Evolutionary conservation across 2,797 vertebrate genomes (phyloP), one percentile per base, ranked within the genome.

Genomic region (Percopsis omiscomaycus): DNA sequence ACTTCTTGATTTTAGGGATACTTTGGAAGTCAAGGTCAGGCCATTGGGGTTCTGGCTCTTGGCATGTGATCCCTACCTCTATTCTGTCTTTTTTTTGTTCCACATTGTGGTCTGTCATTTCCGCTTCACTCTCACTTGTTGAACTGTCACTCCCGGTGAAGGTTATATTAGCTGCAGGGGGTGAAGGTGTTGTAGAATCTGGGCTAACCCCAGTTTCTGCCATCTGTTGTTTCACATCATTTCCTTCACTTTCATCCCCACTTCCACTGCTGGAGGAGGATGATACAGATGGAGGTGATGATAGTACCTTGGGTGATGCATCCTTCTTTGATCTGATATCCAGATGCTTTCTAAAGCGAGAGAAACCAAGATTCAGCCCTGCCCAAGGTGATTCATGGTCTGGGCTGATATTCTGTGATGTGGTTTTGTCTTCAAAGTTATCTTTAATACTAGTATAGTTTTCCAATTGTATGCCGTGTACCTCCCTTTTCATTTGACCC

Each of bases 361-460:
- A 89, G 5, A 79, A 3, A 3, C 86, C 78, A 14, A 90, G 83
- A 69, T 71, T 81, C 80, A 88, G 86, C 1, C 55, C 73, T 5
- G 80, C 74, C 89, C 87, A 89, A 6, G 32, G 66, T 49, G 77
- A 83, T 55, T 85, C 58, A 32, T 86, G 80, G 44, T 89, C 85
- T 72, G 58, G 44, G 29, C n/a, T 59, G 10, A 55, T 42, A 3
- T 57, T 74, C 28, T 66, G 44, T 59, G 22, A 44, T 69, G 22
- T 69, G 63, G 27, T 54, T 59, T 64, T 74, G 3, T 67, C 37
- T 1, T 1, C 4, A 6, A 49, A 13, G 9, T 78, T 45, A 54
- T 88, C 78, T 61, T 69, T 53, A 63, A 80, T 47, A 52, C 57
- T 8, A 5, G 44, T 57, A 56, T 85, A 81, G 16, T 78, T 88